Conservation (phyloP, 2,797 vertebrate genomes). For the Chiloscyllium punctatum region DNA sequence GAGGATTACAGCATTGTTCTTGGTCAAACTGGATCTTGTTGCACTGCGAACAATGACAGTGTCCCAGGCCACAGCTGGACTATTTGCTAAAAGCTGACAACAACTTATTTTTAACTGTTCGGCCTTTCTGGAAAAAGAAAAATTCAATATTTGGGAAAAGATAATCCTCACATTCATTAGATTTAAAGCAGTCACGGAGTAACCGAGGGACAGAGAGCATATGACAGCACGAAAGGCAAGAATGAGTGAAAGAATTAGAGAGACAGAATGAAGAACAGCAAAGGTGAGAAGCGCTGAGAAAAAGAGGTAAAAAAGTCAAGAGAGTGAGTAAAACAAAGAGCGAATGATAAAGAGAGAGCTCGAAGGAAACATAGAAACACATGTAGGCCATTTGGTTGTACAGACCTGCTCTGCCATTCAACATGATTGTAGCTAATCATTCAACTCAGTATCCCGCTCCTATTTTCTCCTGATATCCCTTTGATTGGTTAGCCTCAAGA, state of each 20-base stretch:
- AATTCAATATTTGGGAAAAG: neutral
- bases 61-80: neutral
- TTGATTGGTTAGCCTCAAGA: no score
- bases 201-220: neutral
- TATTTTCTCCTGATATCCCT: no score
- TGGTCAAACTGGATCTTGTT: neutral
- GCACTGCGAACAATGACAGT: neutral
- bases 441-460: no score
- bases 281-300: neutral
- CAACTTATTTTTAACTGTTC: neutral
- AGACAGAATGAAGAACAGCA: neutral
- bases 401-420: no score
- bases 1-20: neutral
- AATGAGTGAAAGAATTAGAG: neutral
- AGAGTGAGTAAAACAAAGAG: no score
- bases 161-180: neutral
- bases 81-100: neutral
- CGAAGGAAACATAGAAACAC: fast-evolving
- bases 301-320: conserved; percentile 21
- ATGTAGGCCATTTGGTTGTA: no score
- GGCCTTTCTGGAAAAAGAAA: neutral
- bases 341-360: neutral
- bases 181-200: neutral
- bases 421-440: no score
- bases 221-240: neutral